phyloP scores from a whole-genome alignment of 2,888 invertebrate genomes.

The Apantesis nais region DNA sequence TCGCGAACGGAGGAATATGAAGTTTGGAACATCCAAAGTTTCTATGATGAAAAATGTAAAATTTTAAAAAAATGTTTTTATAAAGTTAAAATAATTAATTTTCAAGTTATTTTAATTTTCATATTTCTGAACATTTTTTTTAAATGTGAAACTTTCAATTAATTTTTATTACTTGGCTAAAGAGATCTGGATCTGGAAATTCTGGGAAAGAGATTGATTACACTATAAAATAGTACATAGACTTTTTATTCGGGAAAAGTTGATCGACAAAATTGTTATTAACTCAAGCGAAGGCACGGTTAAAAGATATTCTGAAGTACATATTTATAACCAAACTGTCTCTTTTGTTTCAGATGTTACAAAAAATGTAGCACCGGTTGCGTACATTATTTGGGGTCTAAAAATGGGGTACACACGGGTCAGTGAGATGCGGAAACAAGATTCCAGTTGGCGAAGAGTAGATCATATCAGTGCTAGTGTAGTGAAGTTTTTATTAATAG shows the following conservation, averaged over 20 bases:
- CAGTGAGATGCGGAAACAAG: slow-evolving; percentile 61
- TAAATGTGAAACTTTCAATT: not conserved
- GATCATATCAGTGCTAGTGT: slow-evolving; percentile 58
- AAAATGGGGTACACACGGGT: slow-evolving; percentile 45
- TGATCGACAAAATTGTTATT: too few species aligned
- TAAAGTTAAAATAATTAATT: too few species aligned
- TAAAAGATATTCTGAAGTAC: not conserved
- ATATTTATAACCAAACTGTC: not conserved
- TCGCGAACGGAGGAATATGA: too few species aligned
- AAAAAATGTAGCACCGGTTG: slow-evolving; percentile 52
- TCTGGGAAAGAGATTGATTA: too few species aligned
- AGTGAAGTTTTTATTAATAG: slow-evolving; percentile 64
- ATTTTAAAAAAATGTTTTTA: not conserved
- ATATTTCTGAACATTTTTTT: too few species aligned
- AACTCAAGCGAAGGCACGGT: too few species aligned
- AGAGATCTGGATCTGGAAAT: too few species aligned
- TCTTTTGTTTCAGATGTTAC: slow-evolving; percentile 59
- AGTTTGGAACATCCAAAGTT: too few species aligned
- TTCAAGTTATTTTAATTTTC: too few species aligned
- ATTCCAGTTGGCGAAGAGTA: slow-evolving; percentile 66
- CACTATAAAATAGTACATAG: too few species aligned
- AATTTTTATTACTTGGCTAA: not conserved
- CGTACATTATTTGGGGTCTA: slow-evolving; percentile 9
- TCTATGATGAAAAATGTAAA: too few species aligned
- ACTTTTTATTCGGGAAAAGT: too few species aligned